Percentiles rank a stretch among this genome's conserved stretches.
phyloP scores from a whole-genome alignment of 2,113 vertebrate species.

The Microtus pennsylvanicus region DNA sequence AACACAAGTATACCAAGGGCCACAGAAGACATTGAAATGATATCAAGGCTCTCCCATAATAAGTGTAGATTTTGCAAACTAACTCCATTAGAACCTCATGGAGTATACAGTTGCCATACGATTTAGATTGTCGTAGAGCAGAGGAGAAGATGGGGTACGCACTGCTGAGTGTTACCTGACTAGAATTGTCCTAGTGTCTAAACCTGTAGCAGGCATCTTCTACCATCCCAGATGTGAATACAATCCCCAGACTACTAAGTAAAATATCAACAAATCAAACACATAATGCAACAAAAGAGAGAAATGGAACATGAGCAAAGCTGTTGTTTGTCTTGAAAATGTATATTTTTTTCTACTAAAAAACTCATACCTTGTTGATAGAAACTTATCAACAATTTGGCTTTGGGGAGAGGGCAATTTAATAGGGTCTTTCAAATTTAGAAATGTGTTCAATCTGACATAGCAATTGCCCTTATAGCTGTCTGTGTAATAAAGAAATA shows the following conservation, averaged over 20 bases:
- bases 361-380: not conserved
- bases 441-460: not conserved
- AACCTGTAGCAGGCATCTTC: not conserved
- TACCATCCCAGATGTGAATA: not conserved
- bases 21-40: not conserved
- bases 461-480: not conserved
- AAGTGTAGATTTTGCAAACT: not conserved
- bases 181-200: not conserved
- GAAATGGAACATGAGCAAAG: not conserved
- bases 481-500: conserved; percentile 1
- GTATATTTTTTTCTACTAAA: not conserved
- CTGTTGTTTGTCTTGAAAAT: not conserved
- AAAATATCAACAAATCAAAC: conserved; percentile 12
- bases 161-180: not conserved
- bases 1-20: not conserved
- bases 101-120: not conserved
- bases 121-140: not conserved
- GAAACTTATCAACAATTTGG: not conserved
- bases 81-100: not conserved
- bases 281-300: not conserved
- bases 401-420: not conserved
- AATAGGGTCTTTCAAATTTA: not conserved
- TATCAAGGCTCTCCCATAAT: not conserved
- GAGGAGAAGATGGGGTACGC: not conserved
- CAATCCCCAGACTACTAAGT: not conserved